These are phyloP conservation scores for Drosophila quinaria DNA, from an alignment of 2,888 invertebrate species.

Conservation along the genomic window DNA sequence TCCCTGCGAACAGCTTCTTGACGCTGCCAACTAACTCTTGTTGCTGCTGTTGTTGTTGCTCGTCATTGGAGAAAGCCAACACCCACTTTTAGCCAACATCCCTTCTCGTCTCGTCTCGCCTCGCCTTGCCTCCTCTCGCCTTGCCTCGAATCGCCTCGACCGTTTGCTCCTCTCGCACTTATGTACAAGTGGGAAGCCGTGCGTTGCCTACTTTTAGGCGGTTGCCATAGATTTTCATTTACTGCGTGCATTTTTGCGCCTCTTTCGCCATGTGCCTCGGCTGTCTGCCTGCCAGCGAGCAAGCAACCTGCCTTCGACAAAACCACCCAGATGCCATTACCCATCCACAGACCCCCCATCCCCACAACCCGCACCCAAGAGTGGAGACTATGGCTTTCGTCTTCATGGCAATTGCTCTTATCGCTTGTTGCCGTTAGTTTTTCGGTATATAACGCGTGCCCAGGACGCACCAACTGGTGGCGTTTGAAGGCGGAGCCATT, in stretches of 20 bases:
- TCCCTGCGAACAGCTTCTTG: conserved; percentile 24
- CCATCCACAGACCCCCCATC: not conserved
- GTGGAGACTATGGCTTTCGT: conserved; percentile 37
- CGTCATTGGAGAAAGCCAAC: conserved; percentile 41
- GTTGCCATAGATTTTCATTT: conserved; percentile 75
- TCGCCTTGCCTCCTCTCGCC: conserved; percentile 8
- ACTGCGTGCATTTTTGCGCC: conserved; percentile 57
- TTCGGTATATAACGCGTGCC: conserved; percentile 74
- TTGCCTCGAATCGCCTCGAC: conserved; percentile 9
- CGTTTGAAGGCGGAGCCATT: conserved; percentile 74
- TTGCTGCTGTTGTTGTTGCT: conserved; percentile 11
- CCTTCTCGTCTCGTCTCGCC: conserved; percentile 11
- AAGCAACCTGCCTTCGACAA: not conserved
- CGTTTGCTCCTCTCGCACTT: conserved; percentile 51
- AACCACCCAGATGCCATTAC: not conserved
- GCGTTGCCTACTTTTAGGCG: conserved; percentile 76
- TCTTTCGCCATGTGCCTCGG: conserved; percentile 45
- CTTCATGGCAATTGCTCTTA: conserved; percentile 66
- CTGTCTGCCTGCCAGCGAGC: not conserved
- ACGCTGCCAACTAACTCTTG: conserved; percentile 11
- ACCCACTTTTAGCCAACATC: conserved; percentile 40
- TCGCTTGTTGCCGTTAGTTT: conserved; percentile 67
- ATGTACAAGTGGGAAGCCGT: conserved; percentile 59
- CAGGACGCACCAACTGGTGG: conserved; percentile 70
- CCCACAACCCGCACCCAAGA: not conserved